A percentile compares a stretch with the other conserved stretches of the same genome.
Conservation (phyloP, 2,888 invertebrate species). For the Liopterus haemorrhoidalis region DNA sequence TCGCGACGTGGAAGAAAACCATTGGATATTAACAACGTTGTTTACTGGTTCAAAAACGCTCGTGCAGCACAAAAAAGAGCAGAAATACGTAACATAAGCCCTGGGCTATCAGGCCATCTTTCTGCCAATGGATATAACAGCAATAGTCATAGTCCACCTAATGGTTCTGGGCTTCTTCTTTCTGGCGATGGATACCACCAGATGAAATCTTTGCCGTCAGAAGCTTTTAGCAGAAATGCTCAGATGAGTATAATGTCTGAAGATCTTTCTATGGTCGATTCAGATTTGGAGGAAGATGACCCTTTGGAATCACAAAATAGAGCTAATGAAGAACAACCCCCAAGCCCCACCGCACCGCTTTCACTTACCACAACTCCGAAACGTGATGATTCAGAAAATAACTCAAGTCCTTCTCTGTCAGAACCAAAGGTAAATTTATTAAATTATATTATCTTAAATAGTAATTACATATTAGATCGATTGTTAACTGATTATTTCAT, state of each 20-base stretch:
- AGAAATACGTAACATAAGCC: constrained; percentile 61
- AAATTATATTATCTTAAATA: too few species aligned
- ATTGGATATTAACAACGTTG: constrained; percentile 91
- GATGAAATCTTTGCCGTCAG: constrained; percentile 58
- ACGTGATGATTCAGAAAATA: constrained; percentile 48
- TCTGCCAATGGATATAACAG: constrained; percentile 60
- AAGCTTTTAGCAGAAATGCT: constrained; percentile 52
- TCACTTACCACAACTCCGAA: constrained; percentile 63
- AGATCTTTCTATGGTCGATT: constrained; percentile 61
- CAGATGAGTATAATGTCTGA: constrained; percentile 56
- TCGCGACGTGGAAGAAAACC: constrained; percentile 90
- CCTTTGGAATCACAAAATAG: constrained; percentile 43
- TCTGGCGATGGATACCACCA: constrained; percentile 49
- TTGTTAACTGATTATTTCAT: background rate
- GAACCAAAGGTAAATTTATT: constrained; percentile 13
- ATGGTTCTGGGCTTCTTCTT: constrained; percentile 57
- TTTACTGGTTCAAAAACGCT: constrained; percentile 97
- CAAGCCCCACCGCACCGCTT: constrained; percentile 63
- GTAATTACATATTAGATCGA: too few species aligned
- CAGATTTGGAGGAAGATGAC: constrained; percentile 66
- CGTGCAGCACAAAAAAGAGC: constrained; percentile 92
- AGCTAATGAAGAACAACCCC: constrained; percentile 52
- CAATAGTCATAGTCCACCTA: constrained; percentile 59
- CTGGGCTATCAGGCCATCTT: constrained; percentile 55
- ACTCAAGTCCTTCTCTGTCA: constrained; percentile 44